These are phyloP conservation scores for Galaxea fascicularis DNA, from an alignment of 92 coral and sea anemone genomes.

Conservation along the genomic window DNA sequence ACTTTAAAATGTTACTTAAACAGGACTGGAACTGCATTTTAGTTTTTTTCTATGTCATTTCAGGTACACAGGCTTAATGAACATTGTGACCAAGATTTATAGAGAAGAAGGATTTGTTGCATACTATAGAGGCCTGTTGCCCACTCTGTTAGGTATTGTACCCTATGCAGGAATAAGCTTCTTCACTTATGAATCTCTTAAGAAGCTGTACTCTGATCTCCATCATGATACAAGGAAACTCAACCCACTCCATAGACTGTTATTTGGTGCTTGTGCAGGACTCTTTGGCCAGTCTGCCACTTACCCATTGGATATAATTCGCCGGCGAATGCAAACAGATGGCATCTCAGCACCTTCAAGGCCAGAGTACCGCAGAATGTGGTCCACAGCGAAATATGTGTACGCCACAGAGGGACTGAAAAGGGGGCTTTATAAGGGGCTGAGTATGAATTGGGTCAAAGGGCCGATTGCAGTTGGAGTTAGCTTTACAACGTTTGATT, in stretches of 20 bases:
- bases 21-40: not conserved
- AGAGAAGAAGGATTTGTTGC: conserved; percentile 84
- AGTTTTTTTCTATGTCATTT: not conserved
- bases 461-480: conserved; percentile 99
- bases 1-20: no score
- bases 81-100: conserved; percentile 82
- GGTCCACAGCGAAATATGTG: conserved; percentile 88
- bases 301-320: conserved; percentile 93
- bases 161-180: conserved; percentile 99
- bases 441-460: conserved; percentile 97
- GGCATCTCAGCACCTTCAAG: conserved; percentile 74
- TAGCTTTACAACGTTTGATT: conserved; percentile 94
- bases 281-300: conserved; percentile 92
- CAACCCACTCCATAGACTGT: conserved; percentile 85
- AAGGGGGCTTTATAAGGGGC: conserved; percentile 89
- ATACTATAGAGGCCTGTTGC: conserved; percentile 89
- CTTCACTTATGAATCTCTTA: conserved; percentile 93
- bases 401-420: conserved; percentile 82
- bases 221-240: conserved; percentile 60
- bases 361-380: conserved; percentile 89
- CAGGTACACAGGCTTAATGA: conserved; percentile 84
- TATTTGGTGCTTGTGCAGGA: conserved; percentile 98
- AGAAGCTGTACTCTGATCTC: conserved; percentile 72
- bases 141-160: conserved; percentile 90
- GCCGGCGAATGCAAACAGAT: conserved; percentile 98